Evolutionary conservation across 2,797 vertebrate genomes (phyloP), one percentile per base, ranked within the genome.

Genomic region (Silurus lanzhouensis): DNA sequence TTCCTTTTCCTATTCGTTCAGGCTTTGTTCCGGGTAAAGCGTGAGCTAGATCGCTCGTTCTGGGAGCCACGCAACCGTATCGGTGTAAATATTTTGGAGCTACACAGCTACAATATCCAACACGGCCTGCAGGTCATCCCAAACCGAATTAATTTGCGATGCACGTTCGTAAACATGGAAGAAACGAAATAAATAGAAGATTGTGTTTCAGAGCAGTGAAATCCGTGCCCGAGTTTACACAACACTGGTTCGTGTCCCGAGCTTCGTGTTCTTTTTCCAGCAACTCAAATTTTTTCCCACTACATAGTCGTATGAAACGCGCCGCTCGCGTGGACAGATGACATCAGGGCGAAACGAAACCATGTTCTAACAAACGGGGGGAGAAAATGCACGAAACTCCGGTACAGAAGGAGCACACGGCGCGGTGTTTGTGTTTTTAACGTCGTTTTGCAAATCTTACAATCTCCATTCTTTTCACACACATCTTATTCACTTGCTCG

Each of bases 361-460:
- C 81, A 83, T 31, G 12, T 75, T 87, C 81, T 75, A 38, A 85
- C 83, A 61, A 87, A 46, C 44, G 72, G 72, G 76, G 44, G 71
- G 9, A 6, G 61, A 75, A 46, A 76, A 38, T n/a, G 13, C 48
- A 67, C 57, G 48, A 77, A 38, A 5, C 66, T 38, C 58, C 5
- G 27, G n/a, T 52, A 19, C 25, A 63, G 85, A 83, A 74, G 79
- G 81, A 84, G 79, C 48, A 57, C 58, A 66, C 52, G 66, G 75
- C 20, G 12, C 70, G n/a, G 46, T 46, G 52, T 89, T 89, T 85
- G 78, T 90, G 85, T 82, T 88, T 81, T 31, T 77, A 83, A 74
- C 48, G 38, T 83, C 80, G n/a, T 72, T 31, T 6, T 85, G 75
- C 76, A 85, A 85, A 84, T 71, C 84, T 68, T 75, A 83, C 64